Conservation (phyloP, 2,113 vertebrate genomes). For the Dissostichus mawsoni region DNA sequence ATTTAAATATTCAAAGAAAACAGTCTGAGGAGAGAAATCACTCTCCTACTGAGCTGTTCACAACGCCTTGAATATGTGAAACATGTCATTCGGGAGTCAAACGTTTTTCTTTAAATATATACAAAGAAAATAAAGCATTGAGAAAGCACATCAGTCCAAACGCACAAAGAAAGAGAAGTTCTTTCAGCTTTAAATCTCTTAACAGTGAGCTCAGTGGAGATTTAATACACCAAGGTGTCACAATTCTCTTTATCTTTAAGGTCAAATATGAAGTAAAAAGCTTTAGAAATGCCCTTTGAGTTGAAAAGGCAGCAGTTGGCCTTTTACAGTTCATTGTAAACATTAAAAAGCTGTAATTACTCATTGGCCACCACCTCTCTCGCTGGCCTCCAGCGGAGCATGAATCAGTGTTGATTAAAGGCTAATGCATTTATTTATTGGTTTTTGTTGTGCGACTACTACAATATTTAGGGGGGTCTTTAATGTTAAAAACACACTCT, state of each 20-base stretch:
- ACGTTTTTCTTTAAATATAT: neutral
- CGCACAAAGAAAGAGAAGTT: neutral
- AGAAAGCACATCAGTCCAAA: neutral
- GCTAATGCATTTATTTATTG: neutral
- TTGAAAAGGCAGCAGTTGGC: slow-evolving; percentile 40
- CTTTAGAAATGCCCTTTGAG: slow-evolving; percentile 25
- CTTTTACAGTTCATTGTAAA: slow-evolving; percentile 47
- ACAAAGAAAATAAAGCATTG: neutral
- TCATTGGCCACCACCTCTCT: neutral
- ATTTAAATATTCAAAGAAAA: neutral
- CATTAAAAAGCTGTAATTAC: slow-evolving; percentile 37
- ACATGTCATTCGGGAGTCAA: neutral
- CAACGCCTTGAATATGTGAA: neutral
- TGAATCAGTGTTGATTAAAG: slow-evolving; percentile 43
- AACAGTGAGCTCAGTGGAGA: neutral
- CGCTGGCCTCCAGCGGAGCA: neutral
- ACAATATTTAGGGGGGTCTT: neutral
- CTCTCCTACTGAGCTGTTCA: neutral
- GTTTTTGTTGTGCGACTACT: neutral
- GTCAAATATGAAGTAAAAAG: slow-evolving; percentile 36
- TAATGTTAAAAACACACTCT: neutral
- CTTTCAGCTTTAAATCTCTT: neutral
- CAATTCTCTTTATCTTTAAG: slow-evolving; percentile 21
- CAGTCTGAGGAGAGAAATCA: neutral
- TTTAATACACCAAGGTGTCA: neutral